Percentiles rank a stretch among this genome's conserved stretches.
These are phyloP conservation scores for Microdon myrmicae DNA, from an alignment of 2,888 invertebrate genomes.

Conservation along the genomic window DNA sequence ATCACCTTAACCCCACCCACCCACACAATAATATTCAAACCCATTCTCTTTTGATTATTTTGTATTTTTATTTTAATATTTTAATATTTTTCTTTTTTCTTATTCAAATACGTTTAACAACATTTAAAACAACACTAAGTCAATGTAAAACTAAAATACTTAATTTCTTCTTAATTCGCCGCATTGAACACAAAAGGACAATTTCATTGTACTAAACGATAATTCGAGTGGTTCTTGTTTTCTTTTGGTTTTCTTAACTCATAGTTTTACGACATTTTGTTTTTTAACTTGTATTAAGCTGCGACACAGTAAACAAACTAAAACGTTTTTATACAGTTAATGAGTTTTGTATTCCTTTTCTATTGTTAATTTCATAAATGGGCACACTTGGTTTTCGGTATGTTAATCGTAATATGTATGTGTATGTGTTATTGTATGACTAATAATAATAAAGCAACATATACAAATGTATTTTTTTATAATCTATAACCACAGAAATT, in stretches of 20 bases:
- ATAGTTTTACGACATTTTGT: conserved; percentile 5
- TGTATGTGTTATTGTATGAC: conserved; percentile 17
- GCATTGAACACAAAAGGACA: conserved; percentile 31
- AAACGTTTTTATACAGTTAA: conserved; percentile 33
- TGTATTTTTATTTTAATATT: conserved; percentile 29
- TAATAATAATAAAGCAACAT: conserved; percentile 54
- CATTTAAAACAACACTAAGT: conserved; percentile 33
- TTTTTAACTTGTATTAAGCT: too few species aligned
- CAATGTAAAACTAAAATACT: conserved; percentile 15
- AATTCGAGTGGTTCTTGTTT: conserved; percentile 32
- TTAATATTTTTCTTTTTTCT: conserved; percentile 31
- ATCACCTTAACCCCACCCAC: conserved; percentile 78
- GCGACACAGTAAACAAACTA: conserved; percentile 18
- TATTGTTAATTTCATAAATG: conserved; percentile 6
- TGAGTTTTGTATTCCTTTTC: conserved; percentile 17
- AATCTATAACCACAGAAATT: conserved; percentile 57
- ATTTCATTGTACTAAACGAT: conserved; percentile 29
- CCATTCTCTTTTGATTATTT: conserved; percentile 22
- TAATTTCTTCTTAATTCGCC: too few species aligned
- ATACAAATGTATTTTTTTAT: conserved; percentile 51
- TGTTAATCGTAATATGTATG: background rate
- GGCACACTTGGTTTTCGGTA: conserved; percentile 5
- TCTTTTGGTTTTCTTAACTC: conserved; percentile 46
- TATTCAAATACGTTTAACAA: conserved; percentile 46
- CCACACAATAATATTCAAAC: conserved; percentile 66